phyloP scores from a whole-genome alignment of 2,113 vertebrate species.

The Neomonachus schauinslandi region DNA sequence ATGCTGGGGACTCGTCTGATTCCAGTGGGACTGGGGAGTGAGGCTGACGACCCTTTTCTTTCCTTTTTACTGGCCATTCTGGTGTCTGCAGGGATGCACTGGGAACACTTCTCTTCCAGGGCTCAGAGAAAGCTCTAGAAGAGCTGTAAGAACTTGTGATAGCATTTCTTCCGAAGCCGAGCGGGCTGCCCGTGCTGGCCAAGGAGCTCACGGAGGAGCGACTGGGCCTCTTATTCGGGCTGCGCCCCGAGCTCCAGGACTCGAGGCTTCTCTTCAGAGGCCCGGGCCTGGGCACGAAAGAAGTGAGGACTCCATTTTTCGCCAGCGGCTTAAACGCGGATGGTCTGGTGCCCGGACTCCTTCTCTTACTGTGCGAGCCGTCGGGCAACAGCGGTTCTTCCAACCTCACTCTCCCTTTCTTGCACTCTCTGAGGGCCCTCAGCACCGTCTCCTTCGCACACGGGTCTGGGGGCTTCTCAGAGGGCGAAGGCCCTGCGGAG shows the following conservation, averaged over 20 bases:
- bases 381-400: slow-evolving; percentile 78
- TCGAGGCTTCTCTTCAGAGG: slow-evolving; percentile 88
- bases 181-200: slow-evolving; percentile 81
- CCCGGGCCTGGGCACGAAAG: slow-evolving; percentile 91
- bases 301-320: slow-evolving; percentile 87
- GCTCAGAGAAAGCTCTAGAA: slow-evolving; percentile 84
- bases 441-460: slow-evolving; percentile 93
- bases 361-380: slow-evolving; percentile 86
- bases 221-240: slow-evolving; percentile 87
- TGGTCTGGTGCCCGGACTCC: slow-evolving; percentile 71
- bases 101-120: slow-evolving; percentile 60
- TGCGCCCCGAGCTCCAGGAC: slow-evolving; percentile 81
- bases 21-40: slow-evolving; percentile 80
- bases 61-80: slow-evolving; percentile 87
- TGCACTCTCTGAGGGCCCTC: slow-evolving; percentile 88
- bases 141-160: slow-evolving; percentile 96
- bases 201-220: slow-evolving; percentile 88
- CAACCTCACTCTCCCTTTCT: slow-evolving; percentile 86
- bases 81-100: background rate
- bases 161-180: slow-evolving; percentile 89
- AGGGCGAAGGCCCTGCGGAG: slow-evolving; percentile 52
- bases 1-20: slow-evolving; percentile 78
- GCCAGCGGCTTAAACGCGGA: slow-evolving; percentile 90
- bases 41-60: slow-evolving; percentile 84
- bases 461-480: slow-evolving; percentile 78